These are phyloP conservation scores for Umimayanthus kanabou DNA, from an alignment of 92 coral and sea anemone genomes.

Conservation along the genomic window DNA sequence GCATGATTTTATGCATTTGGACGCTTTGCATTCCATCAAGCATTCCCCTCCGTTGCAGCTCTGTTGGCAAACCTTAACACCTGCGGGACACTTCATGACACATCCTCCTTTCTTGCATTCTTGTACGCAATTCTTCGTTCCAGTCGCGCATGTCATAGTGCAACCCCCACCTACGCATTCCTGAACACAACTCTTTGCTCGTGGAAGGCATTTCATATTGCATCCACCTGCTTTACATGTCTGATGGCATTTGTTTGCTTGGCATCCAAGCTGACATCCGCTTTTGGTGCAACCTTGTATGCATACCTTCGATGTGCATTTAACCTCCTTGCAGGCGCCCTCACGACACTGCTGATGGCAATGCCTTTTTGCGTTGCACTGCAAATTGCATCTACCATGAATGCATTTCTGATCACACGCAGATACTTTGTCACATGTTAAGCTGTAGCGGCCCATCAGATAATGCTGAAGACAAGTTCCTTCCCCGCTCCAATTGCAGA, in stretches of 20 bases:
- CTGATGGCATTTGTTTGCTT: slow-evolving; percentile 56
- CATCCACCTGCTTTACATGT: slow-evolving; percentile 60
- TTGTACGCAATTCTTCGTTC: slow-evolving; percentile 28
- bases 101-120: slow-evolving; percentile 70
- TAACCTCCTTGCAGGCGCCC: slow-evolving; percentile 33
- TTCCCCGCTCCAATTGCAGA: background rate
- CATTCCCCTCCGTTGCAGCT: slow-evolving; percentile 70
- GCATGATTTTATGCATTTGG: slow-evolving; percentile 61
- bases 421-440: background rate
- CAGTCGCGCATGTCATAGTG: slow-evolving; percentile 42
- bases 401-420: slow-evolving; percentile 57
- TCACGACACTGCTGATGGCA: slow-evolving; percentile 34
- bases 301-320: slow-evolving; percentile 45
- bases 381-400: slow-evolving; percentile 64
- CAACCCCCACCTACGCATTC: slow-evolving; percentile 40
- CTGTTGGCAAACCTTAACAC: slow-evolving; percentile 76
- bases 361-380: slow-evolving; percentile 47
- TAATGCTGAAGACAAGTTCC: slow-evolving; percentile 37
- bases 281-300: slow-evolving; percentile 62
- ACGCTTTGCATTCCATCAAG: slow-evolving; percentile 70
- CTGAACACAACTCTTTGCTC: slow-evolving; percentile 39
- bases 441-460: slow-evolving; percentile 27
- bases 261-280: slow-evolving; percentile 47
- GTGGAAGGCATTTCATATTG: slow-evolving; percentile 41
- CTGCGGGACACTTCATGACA: slow-evolving; percentile 70